Evolutionary conservation across 2,888 invertebrate species (phyloP), one percentile per base, ranked within the genome.

Genomic region (Tetragonula carbonaria): DNA sequence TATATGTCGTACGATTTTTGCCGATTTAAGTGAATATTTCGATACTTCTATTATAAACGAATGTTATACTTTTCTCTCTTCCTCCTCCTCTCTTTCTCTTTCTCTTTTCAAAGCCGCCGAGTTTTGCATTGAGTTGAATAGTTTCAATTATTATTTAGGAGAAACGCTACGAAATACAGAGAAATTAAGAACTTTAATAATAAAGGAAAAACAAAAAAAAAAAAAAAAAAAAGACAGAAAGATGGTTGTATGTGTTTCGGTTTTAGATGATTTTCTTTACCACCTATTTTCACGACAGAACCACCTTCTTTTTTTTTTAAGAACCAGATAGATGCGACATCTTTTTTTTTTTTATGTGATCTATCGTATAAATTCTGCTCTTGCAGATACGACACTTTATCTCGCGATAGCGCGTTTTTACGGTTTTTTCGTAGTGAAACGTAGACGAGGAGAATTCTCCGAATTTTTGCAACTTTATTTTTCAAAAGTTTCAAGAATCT

Each of bases 101-200:
- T 74, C 79, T 78, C 82, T 72, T 88, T 82, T 84, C 82, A 84
- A 45, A 45, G 45, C 86, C 88, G 89, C 88, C 88, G 86, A 86
- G 71, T 87, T 91, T 90, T 86, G 82, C 75, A 86, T 90, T 91
- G 91, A 88, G 86, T 92, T 92, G 8, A 28, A 45, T 45, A 92
- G 88, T 92, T 93, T 81, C 93, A 92, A 93, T 91, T 93, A 93
- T 93, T 91, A 91, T 93, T 92, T 91, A 93, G 90, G 89, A 90
- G 85, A 90, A 89, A 45, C 90, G 90, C 91, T 92, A 92, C 90
- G 90, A 92, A 88, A 90, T 88, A 89, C 87, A 89, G 78, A 75
- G 91, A 93, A 28, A 93, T 93, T 91, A 93, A 93, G 91, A 51
- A 91, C 93, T 93, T 93, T 93, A 91, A 92, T 93, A 92, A 87